A percentile compares a stretch with the other conserved stretches of the same genome.
Conservation (phyloP, 2,888 invertebrate genomes). For the Oxyscelio sp. region DNA sequence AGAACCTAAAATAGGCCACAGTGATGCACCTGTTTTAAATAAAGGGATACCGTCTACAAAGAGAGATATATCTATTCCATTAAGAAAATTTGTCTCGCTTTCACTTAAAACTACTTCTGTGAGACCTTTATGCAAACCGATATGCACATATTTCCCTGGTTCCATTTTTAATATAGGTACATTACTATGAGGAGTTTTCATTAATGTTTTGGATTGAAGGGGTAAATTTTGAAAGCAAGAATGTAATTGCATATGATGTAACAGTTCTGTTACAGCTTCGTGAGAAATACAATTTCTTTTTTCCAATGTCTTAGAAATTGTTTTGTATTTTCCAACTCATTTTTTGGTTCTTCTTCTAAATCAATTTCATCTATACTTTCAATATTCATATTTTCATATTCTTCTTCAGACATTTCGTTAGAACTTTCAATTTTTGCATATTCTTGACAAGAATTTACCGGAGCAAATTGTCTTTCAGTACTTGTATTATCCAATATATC, state of each 20-base stretch:
- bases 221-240: constrained; percentile 17
- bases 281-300: constrained; percentile 22
- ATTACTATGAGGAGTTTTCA: constrained; percentile 41
- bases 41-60: constrained; percentile 69
- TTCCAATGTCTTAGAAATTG: constrained; percentile 36
- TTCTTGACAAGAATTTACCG: too few relatives aligned
- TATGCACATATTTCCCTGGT: constrained; percentile 46
- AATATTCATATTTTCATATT: too few relatives aligned
- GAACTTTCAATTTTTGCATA: too few relatives aligned
- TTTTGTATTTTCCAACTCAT: not conserved
- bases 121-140: constrained; percentile 42
- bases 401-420: too few relatives aligned
- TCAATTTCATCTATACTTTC: too few relatives aligned
- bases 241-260: constrained; percentile 22
- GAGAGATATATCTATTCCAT: constrained; percentile 35
- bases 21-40: constrained; percentile 68
- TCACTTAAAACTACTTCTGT: not conserved
- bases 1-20: constrained; percentile 76
- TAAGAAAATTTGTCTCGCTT: not conserved
- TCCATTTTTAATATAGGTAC: constrained; percentile 19
- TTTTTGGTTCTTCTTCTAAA: too few relatives aligned
- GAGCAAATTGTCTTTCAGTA: too few relatives aligned
- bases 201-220: constrained; percentile 18
- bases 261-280: constrained; percentile 21
- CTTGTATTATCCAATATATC: too few relatives aligned